phyloP scores from a whole-genome alignment of 1,140 invertebrate genomes.

The Eriosoma lanigerum region DNA sequence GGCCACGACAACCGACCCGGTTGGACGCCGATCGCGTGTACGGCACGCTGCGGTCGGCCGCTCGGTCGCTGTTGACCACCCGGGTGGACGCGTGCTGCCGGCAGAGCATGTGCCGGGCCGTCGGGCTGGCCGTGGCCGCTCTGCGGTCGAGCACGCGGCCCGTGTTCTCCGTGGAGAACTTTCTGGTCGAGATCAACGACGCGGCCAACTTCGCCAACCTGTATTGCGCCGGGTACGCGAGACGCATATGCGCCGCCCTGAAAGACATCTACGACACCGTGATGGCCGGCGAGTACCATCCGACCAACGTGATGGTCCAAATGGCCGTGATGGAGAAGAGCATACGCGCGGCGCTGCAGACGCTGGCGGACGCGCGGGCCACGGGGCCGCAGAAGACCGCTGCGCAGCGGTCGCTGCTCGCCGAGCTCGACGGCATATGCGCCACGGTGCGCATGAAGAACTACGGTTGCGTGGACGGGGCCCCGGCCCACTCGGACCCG shows the following conservation, averaged over 20 bases:
- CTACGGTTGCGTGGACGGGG: conserved; percentile 18
- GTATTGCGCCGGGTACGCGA: conserved; percentile 39
- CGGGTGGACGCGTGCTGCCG: conserved; percentile 43
- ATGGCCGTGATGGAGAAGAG: conserved; percentile 46
- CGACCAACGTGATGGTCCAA: conserved; percentile 28
- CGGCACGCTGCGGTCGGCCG: conserved; percentile 31
- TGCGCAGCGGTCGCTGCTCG: conserved; percentile 20
- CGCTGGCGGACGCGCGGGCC: conserved; percentile 5
- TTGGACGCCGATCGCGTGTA: conserved; percentile 23
- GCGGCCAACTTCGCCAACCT: conserved; percentile 47
- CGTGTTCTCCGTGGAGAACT: conserved; percentile 44
- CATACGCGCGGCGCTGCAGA: conserved; percentile 24
- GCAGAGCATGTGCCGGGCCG: conserved; percentile 33
- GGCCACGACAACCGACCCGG: neutral
- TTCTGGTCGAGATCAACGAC: conserved; percentile 36
- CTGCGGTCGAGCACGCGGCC: conserved; percentile 32
- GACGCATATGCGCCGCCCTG: conserved; percentile 40
- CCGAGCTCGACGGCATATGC: conserved; percentile 16
- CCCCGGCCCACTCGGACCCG: neutral
- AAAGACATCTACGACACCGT: conserved; percentile 31
- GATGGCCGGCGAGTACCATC: conserved; percentile 37
- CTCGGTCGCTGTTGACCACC: conserved; percentile 14
- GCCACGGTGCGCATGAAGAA: conserved; percentile 44
- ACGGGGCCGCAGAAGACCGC: conserved; percentile 10
- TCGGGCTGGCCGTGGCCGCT: conserved; percentile 21